Evolutionary conservation across 2,888 invertebrate species (phyloP).

Genomic region (Lissocephala sabroskyi): DNA sequence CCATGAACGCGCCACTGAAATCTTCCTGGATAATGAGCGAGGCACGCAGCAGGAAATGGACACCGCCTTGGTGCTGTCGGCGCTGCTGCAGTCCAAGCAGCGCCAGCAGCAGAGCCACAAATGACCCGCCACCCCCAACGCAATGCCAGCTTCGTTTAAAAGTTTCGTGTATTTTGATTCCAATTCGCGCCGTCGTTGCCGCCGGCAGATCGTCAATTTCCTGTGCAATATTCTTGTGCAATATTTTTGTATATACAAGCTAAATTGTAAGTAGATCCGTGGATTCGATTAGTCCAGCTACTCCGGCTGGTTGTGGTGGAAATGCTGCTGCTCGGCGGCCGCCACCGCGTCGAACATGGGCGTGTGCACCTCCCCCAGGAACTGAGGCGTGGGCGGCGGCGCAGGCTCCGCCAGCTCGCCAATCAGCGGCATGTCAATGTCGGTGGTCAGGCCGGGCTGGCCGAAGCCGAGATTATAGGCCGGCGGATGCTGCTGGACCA

Average conservation of each 20-base stretch:
- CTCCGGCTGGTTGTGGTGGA: conserved; percentile 38
- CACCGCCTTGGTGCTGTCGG: conserved; percentile 91
- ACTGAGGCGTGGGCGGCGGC: conserved; percentile 66
- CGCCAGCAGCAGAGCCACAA: conserved; percentile 36
- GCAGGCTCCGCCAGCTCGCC: conserved; percentile 66
- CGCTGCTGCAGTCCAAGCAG: conserved; percentile 76
- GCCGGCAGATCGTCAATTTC: conserved; percentile 17
- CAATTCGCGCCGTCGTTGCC: neutral
- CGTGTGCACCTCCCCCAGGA: conserved; percentile 67
- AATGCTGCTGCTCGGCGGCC: conserved; percentile 67
- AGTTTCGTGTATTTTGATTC: conserved; percentile 10
- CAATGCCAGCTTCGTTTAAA: neutral
- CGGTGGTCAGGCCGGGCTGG: conserved; percentile 43
- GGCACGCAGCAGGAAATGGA: conserved; percentile 92
- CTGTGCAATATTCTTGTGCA: neutral
- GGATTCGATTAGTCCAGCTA: conserved; percentile 47
- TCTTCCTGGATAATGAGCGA: conserved; percentile 90
- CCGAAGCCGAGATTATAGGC: conserved; percentile 42
- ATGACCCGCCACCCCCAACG: neutral
- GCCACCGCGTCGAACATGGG: conserved; percentile 69
- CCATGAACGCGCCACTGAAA: conserved; percentile 85
- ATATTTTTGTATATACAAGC: neutral
- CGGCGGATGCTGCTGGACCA: conserved; percentile 52
- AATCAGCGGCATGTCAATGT: conserved; percentile 67
- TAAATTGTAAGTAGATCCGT: conserved; percentile 49